A percentile compares a stretch with the other conserved stretches of the same genome.
Evolutionary conservation across 2,797 vertebrate genomes (phyloP).

Genomic region (Enteromius afrohamiltoni): DNA sequence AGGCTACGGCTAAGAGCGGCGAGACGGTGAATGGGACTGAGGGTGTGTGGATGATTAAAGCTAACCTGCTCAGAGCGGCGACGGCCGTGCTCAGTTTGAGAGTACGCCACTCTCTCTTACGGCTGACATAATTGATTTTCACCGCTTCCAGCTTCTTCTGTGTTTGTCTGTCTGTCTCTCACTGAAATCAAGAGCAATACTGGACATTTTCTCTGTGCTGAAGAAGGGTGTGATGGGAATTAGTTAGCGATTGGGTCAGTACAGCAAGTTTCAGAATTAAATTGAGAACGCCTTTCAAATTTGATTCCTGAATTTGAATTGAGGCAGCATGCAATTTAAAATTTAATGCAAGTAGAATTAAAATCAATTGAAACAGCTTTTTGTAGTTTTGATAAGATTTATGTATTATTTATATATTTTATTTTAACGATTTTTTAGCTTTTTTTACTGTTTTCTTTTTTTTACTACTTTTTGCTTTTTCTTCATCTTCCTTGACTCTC

Average conservation of each 20-base stretch:
- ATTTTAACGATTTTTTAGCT: too few relatives aligned
- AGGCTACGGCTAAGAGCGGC: slow-evolving; percentile 59
- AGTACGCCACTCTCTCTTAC: slow-evolving; percentile 60
- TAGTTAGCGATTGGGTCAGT: slow-evolving; percentile 1
- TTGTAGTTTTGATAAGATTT: neutral
- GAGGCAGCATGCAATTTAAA: neutral
- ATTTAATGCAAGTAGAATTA: neutral
- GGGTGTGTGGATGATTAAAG: slow-evolving; percentile 75
- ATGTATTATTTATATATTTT: too few relatives aligned
- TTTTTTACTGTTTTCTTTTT: neutral
- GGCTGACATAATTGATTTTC: slow-evolving; percentile 66
- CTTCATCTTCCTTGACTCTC: neutral
- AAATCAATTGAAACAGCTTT: neutral
- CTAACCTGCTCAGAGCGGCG: slow-evolving; percentile 68
- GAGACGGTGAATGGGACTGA: slow-evolving; percentile 68
- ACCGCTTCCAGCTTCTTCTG: slow-evolving; percentile 57
- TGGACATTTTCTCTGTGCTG: slow-evolving; percentile 20
- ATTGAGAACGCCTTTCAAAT: slow-evolving; percentile 4
- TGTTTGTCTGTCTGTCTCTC: slow-evolving; percentile 43
- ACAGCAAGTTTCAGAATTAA: neutral
- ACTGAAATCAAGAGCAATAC: slow-evolving; percentile 29
- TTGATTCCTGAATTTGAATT: neutral
- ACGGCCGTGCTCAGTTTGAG: slow-evolving; percentile 58
- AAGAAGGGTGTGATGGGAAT: slow-evolving; percentile 34
- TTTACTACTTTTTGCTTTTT: too few relatives aligned